Conservation (phyloP, 2,888 invertebrate genomes). For the Ormyrus nitidulus region DNA sequence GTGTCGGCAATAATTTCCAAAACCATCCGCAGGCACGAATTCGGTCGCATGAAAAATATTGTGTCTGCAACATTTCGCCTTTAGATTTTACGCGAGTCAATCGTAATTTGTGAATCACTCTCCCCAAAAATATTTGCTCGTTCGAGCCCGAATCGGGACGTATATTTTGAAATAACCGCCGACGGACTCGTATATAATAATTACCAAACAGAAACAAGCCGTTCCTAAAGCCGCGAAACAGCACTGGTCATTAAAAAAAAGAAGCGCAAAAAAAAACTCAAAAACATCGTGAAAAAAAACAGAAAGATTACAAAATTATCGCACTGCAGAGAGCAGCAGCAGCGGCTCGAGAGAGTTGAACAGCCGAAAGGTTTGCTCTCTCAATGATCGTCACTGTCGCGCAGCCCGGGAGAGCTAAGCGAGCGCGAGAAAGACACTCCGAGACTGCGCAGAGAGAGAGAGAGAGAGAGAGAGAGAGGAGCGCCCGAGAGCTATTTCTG, state of each 20-base stretch:
- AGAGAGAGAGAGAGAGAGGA: slow-evolving; percentile 20
- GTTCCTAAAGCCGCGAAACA: not conserved
- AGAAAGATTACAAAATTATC: too few species aligned
- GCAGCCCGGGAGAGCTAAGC: not conserved
- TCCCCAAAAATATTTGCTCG: not conserved
- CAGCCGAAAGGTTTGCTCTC: slow-evolving; percentile 34
- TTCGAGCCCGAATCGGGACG: not conserved
- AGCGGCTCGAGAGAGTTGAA: slow-evolving; percentile 20
- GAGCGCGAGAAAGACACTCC: not conserved
- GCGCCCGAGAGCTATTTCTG: slow-evolving; percentile 54
- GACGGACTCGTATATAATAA: not conserved
- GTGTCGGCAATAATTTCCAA: not conserved
- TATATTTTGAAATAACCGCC: not conserved
- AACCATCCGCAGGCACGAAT: not conserved
- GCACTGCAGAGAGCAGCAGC: too few species aligned
- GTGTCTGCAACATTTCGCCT: slow-evolving; percentile 24
- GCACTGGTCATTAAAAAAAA: not conserved
- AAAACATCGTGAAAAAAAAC: not conserved
- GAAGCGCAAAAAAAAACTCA: not conserved
- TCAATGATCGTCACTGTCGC: slow-evolving; percentile 34
- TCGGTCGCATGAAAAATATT: slow-evolving; percentile 18
- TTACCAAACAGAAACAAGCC: too few species aligned
- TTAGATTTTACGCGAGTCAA: slow-evolving; percentile 21
- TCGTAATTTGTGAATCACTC: slow-evolving; percentile 20
- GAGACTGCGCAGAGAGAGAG: not conserved